These are phyloP conservation scores for Hydropsyche tenuis DNA, from an alignment of 1,140 invertebrate species.

Conservation along the genomic window DNA sequence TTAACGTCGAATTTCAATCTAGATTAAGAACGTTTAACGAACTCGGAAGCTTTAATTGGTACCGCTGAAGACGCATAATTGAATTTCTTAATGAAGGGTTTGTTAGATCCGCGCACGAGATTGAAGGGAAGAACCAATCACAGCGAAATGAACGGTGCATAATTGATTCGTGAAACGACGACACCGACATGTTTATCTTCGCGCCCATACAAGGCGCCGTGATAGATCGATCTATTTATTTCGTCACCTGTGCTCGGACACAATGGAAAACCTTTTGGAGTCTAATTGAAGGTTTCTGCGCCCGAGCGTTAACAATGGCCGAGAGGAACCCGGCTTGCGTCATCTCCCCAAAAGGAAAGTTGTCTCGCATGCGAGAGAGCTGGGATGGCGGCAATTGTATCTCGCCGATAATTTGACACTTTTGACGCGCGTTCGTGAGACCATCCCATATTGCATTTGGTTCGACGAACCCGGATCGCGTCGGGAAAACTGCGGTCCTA, in stretches of 20 bases:
- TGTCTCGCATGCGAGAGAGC: neutral
- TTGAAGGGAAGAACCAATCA: too few relatives aligned
- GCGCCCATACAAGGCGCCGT: too few relatives aligned
- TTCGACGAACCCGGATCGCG: neutral
- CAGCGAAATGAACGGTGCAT: too few relatives aligned
- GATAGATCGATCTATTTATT: neutral
- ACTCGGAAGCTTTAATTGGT: too few relatives aligned
- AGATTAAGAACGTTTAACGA: too few relatives aligned
- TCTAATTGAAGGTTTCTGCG: neutral
- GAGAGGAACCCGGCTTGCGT: neutral
- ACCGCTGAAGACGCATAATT: too few relatives aligned
- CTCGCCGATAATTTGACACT: constrained; percentile 21
- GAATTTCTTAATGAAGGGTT: too few relatives aligned
- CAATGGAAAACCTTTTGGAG: constrained; percentile 6
- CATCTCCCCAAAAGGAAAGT: constrained; percentile 19
- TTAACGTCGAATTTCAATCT: neutral
- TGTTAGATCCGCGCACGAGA: too few relatives aligned
- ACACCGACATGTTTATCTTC: too few relatives aligned
- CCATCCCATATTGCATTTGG: too few relatives aligned
- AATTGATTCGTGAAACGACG: too few relatives aligned
- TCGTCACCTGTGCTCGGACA: neutral
- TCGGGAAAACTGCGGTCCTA: neutral
- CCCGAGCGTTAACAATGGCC: neutral
- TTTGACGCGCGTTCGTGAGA: neutral
- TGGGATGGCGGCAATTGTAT: neutral